Evolutionary conservation across 2,888 invertebrate genomes (phyloP), one percentile per base, ranked within the genome.

Genomic region (Heteromurus nitidus): DNA sequence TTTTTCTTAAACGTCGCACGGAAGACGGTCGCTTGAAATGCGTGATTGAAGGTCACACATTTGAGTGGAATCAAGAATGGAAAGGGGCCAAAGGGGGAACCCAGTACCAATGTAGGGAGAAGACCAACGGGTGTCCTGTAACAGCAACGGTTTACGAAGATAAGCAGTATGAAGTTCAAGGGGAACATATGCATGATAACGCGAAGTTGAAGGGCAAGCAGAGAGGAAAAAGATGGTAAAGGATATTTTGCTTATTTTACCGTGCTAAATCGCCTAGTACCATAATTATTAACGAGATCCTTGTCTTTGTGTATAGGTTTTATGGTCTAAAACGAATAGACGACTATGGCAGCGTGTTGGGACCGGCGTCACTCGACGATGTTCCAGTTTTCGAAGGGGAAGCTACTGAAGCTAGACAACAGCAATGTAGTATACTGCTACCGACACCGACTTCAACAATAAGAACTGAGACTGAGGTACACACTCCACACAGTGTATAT

Each of bases 241-340:
- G 3, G 13, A 7, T 53, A 47, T 11, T 47, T 47, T 16, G 3
- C 9, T 3, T 7, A 3, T 13, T 53, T 53, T 22, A 22, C 5
- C 13, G 20, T 22, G 20, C 22, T 3, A 22, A 47, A 47, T n/a
- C n/a, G n/a, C 7, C n/a, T 47, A 3, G 7, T 47, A 47, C n/a
- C 7, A 16, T 3, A 47, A 11, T 47, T n/a, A 11, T 9, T 36
- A 36, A 36, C 36, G 36, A 9, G 36, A 5, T 36, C 13, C 13
- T 36, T 5, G 5, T 9, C 5, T 36, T 36, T 36, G 7, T 9
- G 13, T 9, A 36, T n/a, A 47, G 9, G 20, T 20, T 53, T 18
- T 53, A 22, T 3, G 31, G 18, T 1, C 60, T 73, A n/a, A 73
- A 73, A 50, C n/a, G 44, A 28, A 64, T 73, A 20, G 73, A 73